Evolutionary conservation across 2,113 vertebrate genomes (phyloP), one percentile per base, ranked within the genome.

Genomic region (Pseudorectes ferrugineus): DNA sequence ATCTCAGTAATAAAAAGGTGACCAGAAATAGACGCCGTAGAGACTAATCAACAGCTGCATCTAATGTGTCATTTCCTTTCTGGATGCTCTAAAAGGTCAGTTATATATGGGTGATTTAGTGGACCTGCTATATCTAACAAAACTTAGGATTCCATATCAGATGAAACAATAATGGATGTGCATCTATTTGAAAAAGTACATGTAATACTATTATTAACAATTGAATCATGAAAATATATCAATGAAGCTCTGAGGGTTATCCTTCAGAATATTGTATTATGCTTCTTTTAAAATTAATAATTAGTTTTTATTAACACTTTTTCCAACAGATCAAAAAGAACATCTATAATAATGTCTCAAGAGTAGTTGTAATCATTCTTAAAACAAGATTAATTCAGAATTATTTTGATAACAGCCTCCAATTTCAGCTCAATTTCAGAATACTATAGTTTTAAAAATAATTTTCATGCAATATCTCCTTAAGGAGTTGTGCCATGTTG

Each of bases 301-400:
- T 0, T 0, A 85, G 23, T 3, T 21, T 74, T 84, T 45, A 24
- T 58, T 67, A n/a, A 35, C 9, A 18, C 5, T 73, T 65, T 61
- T 23, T 38, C 14, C n/a, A 66, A 42, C 9, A 51, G 23, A 46
- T 57, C 16, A 31, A 48, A 91, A 29, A 79, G 2, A 14, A 57
- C 2, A 26, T 22, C 6, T 58, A 16, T 24, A 71, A 58, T 62
- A 49, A 52, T 36, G 17, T n/a, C 14, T 36, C 16, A 28, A 28
- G 11, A 54, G 12, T n/a, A 65, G 12, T 10, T 68, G 12, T n/a
- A 81, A 84, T 36, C 0, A n/a, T 63, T 63, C 76, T n/a, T 17
- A 10, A 80, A 81, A 23, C 3, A 68, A 55, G 24, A 54, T 31
- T 4, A 65, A 49, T 36, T 73, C 26, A 51, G 18, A 92, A 68